A percentile compares a stretch with the other conserved stretches of the same genome.
Conservation (phyloP, 2,888 invertebrate genomes). For the Chaetoderma sp. region DNA sequence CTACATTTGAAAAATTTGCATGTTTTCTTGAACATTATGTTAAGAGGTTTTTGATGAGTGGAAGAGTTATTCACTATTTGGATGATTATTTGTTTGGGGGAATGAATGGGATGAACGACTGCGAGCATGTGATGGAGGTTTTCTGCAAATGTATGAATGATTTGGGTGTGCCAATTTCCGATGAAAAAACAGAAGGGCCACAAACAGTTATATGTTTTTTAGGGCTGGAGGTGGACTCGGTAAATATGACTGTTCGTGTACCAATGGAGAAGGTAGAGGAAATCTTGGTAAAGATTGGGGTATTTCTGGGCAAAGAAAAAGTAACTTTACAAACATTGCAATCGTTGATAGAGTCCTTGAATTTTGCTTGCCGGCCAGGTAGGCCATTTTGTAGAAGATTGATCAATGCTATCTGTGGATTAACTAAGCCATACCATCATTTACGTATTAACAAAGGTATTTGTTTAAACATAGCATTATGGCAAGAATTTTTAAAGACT, state of each 20-base stretch:
- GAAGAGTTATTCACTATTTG: neutral
- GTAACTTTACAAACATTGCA: neutral
- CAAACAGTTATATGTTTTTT: neutral
- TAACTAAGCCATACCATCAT: neutral
- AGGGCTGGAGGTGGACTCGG: neutral
- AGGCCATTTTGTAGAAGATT: neutral
- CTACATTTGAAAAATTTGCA: slow-evolving; percentile 32
- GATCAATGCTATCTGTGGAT: neutral
- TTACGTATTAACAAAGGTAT: neutral
- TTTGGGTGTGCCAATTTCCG: neutral
- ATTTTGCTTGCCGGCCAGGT: neutral
- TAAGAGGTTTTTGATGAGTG: neutral
- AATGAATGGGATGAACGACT: neutral
- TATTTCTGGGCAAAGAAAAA: neutral
- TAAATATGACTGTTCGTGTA: neutral
- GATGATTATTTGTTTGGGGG: neutral
- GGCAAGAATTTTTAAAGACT: too few relatives aligned
- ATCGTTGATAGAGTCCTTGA: neutral
- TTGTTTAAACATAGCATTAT: too few relatives aligned
- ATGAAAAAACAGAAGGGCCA: neutral
- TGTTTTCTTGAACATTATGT: slow-evolving; percentile 26
- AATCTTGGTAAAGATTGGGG: neutral
- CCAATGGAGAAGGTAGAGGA: neutral
- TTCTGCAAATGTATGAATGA: neutral
- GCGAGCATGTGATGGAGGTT: neutral